Evolutionary conservation across 2,113 vertebrate genomes (phyloP).

Genomic region (Pterophyllum scalare): DNA sequence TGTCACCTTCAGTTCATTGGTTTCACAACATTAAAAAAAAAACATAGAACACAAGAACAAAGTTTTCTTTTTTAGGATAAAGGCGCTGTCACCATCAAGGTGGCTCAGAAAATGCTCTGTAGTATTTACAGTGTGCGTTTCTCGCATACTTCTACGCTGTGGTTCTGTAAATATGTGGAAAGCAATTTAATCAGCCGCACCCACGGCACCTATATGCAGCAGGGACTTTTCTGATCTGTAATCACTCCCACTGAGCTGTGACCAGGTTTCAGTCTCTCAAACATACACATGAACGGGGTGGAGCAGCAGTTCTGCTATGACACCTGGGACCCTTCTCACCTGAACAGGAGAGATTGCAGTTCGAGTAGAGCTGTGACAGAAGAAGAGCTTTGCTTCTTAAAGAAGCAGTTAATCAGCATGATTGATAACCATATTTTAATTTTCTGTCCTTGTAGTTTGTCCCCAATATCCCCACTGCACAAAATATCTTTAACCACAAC

Average conservation of each 20-base stretch:
- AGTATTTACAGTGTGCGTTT: constrained; percentile 32
- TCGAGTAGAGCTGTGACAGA: neutral
- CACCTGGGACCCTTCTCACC: neutral
- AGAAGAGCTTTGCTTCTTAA: neutral
- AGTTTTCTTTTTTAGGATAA: neutral
- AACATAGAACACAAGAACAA: neutral
- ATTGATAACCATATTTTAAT: neutral
- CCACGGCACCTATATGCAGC: constrained; percentile 1
- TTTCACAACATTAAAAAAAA: neutral
- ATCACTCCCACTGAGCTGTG: constrained; percentile 13
- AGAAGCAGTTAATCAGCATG: neutral
- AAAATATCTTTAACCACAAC: neutral
- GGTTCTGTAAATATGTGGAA: constrained; percentile 33
- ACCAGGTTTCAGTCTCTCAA: neutral
- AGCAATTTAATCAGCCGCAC: constrained; percentile 24
- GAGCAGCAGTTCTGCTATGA: neutral
- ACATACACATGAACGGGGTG: neutral
- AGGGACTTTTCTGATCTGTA: neutral
- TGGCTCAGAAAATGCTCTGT: neutral
- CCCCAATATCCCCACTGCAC: neutral
- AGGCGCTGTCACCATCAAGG: constrained; percentile 4
- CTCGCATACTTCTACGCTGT: constrained; percentile 32
- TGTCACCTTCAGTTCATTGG: neutral
- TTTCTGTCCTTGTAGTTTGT: neutral
- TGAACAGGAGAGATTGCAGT: neutral